These are phyloP conservation scores for Pandion haliaetus DNA, from an alignment of 2,113 vertebrate genomes.

Conservation along the genomic window DNA sequence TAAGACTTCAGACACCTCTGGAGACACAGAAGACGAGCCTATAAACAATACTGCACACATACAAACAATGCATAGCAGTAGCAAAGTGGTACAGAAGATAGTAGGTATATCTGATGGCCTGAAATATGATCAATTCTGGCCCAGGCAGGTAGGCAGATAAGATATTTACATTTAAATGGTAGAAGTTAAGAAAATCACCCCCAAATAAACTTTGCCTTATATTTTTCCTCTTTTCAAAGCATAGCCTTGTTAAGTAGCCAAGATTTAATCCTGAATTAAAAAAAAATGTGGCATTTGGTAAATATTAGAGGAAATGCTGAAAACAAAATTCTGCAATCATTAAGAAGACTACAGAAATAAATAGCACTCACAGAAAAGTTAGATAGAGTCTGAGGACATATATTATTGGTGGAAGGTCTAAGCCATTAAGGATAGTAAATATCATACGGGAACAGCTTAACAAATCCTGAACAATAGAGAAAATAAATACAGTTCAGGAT, in stretches of 20 bases:
- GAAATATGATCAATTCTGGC: neutral
- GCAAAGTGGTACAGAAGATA: slow-evolving; percentile 14
- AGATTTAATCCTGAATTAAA: neutral
- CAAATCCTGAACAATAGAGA: neutral
- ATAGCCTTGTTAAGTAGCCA: neutral
- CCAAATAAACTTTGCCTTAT: neutral
- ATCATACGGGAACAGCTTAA: neutral
- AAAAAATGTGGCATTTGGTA: neutral
- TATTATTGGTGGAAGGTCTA: neutral
- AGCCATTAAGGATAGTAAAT: neutral
- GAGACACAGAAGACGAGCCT: neutral
- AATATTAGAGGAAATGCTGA: neutral
- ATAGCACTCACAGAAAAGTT: neutral
- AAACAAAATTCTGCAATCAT: neutral
- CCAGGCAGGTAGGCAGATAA: neutral
- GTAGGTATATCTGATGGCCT: neutral
- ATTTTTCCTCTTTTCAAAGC: neutral
- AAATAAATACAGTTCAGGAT: neutral
- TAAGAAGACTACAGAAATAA: neutral
- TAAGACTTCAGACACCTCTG: neutral
- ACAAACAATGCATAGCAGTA: neutral
- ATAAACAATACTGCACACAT: neutral
- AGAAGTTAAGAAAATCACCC: neutral
- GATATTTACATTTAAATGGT: neutral
- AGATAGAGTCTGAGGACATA: neutral